A percentile compares a stretch with the other conserved stretches of the same genome.
phyloP scores from a whole-genome alignment of 2,113 vertebrate genomes.

The Oryzias melastigma region DNA sequence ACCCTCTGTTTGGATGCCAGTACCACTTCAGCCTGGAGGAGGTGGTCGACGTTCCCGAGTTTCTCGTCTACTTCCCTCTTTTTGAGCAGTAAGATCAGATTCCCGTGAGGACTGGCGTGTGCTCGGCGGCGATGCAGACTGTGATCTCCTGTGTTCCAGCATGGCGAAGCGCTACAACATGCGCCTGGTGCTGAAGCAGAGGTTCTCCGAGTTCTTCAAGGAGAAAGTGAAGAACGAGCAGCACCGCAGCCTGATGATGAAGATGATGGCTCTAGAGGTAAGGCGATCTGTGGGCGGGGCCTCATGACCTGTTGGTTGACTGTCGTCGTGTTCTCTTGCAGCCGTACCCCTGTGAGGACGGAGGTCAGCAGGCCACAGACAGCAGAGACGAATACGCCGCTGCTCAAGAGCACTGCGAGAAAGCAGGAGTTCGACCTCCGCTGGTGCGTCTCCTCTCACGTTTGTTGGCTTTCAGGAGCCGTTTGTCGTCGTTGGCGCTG shows the following conservation, averaged over 20 bases:
- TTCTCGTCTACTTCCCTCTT: constrained; percentile 95
- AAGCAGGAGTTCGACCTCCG: constrained; percentile 32
- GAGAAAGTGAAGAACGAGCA: constrained; percentile 88
- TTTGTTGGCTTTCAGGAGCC: background rate
- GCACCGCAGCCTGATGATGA: constrained; percentile 83
- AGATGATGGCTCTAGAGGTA: constrained; percentile 93
- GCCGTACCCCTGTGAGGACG: constrained; percentile 41
- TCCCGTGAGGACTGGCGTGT: background rate
- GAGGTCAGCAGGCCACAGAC: constrained; percentile 26
- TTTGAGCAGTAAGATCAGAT: constrained; percentile 85
- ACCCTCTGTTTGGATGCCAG: constrained; percentile 93
- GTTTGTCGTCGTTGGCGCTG: background rate
- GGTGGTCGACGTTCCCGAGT: constrained; percentile 95
- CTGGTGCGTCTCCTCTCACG: constrained; percentile 50
- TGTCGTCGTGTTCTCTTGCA: constrained; percentile 18
- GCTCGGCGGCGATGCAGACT: too few relatives aligned
- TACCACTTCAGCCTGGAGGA: constrained; percentile 96
- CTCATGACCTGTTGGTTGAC: too few relatives aligned
- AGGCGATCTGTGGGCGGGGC: background rate
- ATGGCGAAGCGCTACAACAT: constrained; percentile 94
- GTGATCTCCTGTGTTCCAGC: constrained; percentile 62
- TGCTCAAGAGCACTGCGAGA: constrained; percentile 54
- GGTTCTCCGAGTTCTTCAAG: constrained; percentile 91
- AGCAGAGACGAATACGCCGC: constrained; percentile 62
- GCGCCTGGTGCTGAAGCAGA: constrained; percentile 89